Base-by-base conservation (phyloP, 2,888 invertebrate species). In the Pheosia tremula region DNA sequence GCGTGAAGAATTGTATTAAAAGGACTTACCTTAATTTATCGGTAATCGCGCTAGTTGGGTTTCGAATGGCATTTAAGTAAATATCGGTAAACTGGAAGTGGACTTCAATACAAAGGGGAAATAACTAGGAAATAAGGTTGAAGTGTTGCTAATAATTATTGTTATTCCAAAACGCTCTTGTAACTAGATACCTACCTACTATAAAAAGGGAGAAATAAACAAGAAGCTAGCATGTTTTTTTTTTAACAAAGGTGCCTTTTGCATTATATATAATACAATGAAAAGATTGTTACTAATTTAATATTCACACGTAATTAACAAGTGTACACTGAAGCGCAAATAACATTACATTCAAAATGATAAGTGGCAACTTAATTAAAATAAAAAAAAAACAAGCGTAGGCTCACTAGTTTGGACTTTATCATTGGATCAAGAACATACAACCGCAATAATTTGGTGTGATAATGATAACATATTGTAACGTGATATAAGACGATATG, bases 401-500 rank as follows among this genome's bases (percentile, higher is more conserved):
- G 8, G 3, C 43, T 10, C 10, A 43, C 9, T 8, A 9, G 9
- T 43, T 4, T 9, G 3, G 3, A 43, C 7, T 9, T 56, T 61
- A 60, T 56, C 59, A 61, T 53, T 54, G 49, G 45, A 63, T 56
- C 60, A 66, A 63, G 52, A 24, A 24, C 24, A 66, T 61, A 60
- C 60, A 64, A 60, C 37, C 53, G n/a, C 62, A 56, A 43, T 56
- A 60, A 50, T 63, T 58, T 60, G 56, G 49, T 62, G 59, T 63
- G 47, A 52, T 59, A 62, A 54, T 54, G 69, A 61, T 64, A 64
- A 56, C 41, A 36, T 10, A 37, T 24, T 24, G 24, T 4, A 24
- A 45, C 36, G 11, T 11, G 52, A 60, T 62, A 71, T 71, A 69
- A 57, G 53, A 57, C 43, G 60, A 63, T 71, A 59, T 59, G 5